Base-by-base conservation (phyloP, 2,113 vertebrate genomes). In the Ciconia stormi region DNA sequence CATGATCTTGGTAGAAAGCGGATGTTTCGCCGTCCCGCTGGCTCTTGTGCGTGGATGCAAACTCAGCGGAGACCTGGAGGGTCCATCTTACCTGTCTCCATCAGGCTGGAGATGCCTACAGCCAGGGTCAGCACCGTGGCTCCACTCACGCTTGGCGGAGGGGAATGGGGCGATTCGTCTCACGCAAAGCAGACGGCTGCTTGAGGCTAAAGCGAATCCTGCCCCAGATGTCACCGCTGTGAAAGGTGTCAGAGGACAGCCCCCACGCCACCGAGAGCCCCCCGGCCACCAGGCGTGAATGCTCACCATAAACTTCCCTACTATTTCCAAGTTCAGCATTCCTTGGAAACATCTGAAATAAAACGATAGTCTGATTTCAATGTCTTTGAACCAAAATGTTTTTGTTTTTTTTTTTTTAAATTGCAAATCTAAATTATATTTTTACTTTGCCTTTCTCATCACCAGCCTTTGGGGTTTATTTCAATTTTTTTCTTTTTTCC, bases 11-110 rank as follows among this genome's bases (percentile, higher is more conserved):
- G 46, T 17, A 62, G 49, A 23, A 93, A 76, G 26, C 0, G 3
- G 25, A 16, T 50, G 27, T 53, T 79, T 66, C 1, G 0, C 25
- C 11, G 1, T 80, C 40, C 26, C 1, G 3, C 42, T 50, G 38
- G 6, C 47, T 70, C 42, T 50, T 2, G 1, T 0, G 0, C 0
- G 0, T 15, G 26, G 56, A 15, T 16, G 12, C 42, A 65, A 80
- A 50, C 26, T 62, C 63, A 52, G 53, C 5, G 3, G 58, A n/a
- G 58, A 11, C 20, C 25, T n/a, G 62, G 16, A 9, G 27, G 11
- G 15, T 53, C 36, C 62, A 40, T 21, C 40, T 59, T 34, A 26
- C 26, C 10, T 63, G 13, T 2, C 20, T 47, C 67, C 76, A 30
- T 16, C 27, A 22, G 27, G 9, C 36, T 47, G 73, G 50, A n/a